Evolutionary conservation across 2,888 invertebrate genomes (phyloP), one percentile per base, ranked within the genome.

Genomic region (Pachycephus smyrnensis): DNA sequence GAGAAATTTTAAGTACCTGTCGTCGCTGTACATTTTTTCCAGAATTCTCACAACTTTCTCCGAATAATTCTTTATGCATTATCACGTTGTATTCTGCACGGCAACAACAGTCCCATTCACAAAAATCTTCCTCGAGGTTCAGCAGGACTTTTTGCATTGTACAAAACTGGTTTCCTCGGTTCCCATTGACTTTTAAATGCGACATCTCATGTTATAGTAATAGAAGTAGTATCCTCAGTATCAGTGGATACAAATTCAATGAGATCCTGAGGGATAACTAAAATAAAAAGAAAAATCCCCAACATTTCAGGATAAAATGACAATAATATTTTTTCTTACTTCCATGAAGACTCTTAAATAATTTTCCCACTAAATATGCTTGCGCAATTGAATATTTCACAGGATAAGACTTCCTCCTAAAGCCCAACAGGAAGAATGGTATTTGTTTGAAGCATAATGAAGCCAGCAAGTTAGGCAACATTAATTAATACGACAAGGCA

Each of bases 401-500:
- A 55, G 23, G 1, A 55, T 55, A 55, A 55, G 2, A 23, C 23
- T 9, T 23, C 23, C 55, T 9, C 9, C 55, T 2, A 55, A 55
- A 9, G 55, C 6, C 9, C 9, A 55, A 23, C 55, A 55, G 9
- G 9, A 37, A 23, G 40, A 40, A 40, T 40, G 40, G 55, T 55
- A 23, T 55, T 55, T 55, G 15, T 9, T 55, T 23, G 55, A 23
- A 55, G 15, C 2, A 23, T 55, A 71, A 71, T 32, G 71, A 31
- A 32, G 71, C 71, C 71, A 71, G 71, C 33, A 71, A 79, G 82
- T 84, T 80, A 76, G 68, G 79, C 82, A 86, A 85, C 82, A 83
- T 86, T 86, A 88, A 87, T 87, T 88, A 87, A 87, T 86, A 82
- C 82, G 76, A 82, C 78, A 73, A 79, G 69, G 77, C 79, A 84